phyloP scores from a whole-genome alignment of 1,140 invertebrate species.

The Danaus melanippus region DNA sequence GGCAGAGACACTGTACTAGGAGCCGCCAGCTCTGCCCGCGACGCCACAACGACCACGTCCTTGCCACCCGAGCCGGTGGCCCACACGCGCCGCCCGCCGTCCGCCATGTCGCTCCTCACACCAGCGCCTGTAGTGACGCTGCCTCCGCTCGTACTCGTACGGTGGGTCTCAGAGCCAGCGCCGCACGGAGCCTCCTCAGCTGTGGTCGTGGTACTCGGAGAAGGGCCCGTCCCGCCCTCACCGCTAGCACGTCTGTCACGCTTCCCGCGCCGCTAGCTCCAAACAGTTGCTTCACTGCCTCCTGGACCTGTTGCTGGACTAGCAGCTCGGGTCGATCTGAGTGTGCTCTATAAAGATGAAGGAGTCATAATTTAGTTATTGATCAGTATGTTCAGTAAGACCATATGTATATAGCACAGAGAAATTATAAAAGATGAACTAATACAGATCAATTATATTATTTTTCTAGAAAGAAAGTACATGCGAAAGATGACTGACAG shows the following conservation, averaged over 20 bases:
- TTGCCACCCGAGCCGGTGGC: conserved; percentile 76
- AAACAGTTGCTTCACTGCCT: conserved; percentile 20
- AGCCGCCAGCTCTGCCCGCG: conserved; percentile 82
- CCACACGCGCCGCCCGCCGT: conserved; percentile 54
- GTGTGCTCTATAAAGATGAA: conserved; percentile 11
- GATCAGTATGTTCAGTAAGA: conserved; percentile 3
- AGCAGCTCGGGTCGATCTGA: conserved; percentile 18
- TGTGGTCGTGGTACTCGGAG: conserved; percentile 20
- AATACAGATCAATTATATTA: too few species aligned
- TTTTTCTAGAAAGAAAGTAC: too few species aligned
- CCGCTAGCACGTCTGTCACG: conserved; percentile 25
- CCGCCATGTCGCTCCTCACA: conserved; percentile 25
- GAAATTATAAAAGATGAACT: too few species aligned
- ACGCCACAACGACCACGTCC: conserved; percentile 88
- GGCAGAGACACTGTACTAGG: conserved; percentile 83
- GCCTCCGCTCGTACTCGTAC: conserved; percentile 25
- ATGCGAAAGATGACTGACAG: too few species aligned
- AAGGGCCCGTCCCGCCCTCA: conserved; percentile 7
- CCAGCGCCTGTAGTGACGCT: conserved; percentile 32
- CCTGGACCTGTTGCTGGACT: conserved; percentile 20
- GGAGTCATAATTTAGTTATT: not conserved
- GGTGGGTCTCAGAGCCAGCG: conserved; percentile 22
- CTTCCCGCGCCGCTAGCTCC: conserved; percentile 22
- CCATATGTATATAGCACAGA: not conserved
- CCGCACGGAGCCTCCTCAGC: conserved; percentile 26